These are phyloP conservation scores for Idaea biselata DNA, from an alignment of 2,888 invertebrate genomes.

Conservation along the genomic window DNA sequence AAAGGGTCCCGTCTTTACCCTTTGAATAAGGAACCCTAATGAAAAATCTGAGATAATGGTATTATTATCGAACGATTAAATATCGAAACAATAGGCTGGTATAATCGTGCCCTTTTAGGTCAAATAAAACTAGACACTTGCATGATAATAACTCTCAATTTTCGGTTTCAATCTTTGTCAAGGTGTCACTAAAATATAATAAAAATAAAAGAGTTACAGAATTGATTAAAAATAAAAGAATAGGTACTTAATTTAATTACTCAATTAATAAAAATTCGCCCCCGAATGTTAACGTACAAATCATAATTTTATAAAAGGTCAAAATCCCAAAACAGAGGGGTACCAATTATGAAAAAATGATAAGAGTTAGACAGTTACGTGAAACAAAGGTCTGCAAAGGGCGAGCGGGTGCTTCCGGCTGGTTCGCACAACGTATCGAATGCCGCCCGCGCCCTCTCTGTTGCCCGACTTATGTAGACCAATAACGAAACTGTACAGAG, in stretches of 20 bases:
- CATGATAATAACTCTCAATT: too few species aligned
- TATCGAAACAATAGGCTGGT: too few species aligned
- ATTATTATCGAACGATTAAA: too few species aligned
- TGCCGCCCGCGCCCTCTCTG: constrained; percentile 42
- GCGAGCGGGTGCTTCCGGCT: constrained; percentile 58
- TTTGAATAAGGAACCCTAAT: too few species aligned
- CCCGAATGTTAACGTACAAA: background rate
- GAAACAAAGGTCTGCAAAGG: constrained; percentile 72
- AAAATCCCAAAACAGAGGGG: constrained; percentile 18
- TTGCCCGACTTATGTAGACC: constrained; percentile 5
- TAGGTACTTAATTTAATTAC: background rate
- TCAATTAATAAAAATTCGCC: background rate
- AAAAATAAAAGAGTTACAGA: background rate
- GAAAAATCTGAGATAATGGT: too few species aligned
- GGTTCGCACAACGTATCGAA: constrained; percentile 48
- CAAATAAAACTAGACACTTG: too few species aligned
- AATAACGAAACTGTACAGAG: constrained; percentile 3
- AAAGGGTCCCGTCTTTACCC: too few species aligned
- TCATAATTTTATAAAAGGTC: background rate
- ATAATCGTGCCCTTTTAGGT: too few species aligned
- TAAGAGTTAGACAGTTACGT: constrained; percentile 45
- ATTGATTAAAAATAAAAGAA: background rate
- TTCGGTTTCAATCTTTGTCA: too few species aligned
- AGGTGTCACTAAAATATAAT: too few species aligned
- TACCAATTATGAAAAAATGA: constrained; percentile 37